These are phyloP conservation scores for Bettongia penicillata DNA, from an alignment of 2,113 vertebrate genomes.

Conservation along the genomic window DNA sequence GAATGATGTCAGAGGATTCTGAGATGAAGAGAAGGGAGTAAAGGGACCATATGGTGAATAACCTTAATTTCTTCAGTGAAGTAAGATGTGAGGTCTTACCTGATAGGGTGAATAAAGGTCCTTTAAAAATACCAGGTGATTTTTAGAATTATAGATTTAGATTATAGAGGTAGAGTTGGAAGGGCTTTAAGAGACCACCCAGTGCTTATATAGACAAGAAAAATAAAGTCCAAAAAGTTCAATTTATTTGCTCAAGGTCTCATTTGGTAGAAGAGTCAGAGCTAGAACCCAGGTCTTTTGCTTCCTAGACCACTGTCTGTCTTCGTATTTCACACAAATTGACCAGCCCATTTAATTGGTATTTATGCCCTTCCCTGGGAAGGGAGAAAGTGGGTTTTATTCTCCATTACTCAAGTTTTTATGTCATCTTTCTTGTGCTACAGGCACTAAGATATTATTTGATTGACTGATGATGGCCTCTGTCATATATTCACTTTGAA, in stretches of 20 bases:
- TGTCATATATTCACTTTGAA: background rate
- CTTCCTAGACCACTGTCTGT: background rate
- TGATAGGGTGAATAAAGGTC: background rate
- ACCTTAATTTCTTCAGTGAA: background rate
- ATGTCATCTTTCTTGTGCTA: background rate
- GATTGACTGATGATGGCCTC: background rate
- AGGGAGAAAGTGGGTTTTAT: background rate
- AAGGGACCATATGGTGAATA: background rate
- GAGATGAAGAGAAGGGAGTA: background rate
- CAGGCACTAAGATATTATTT: background rate
- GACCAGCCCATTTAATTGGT: background rate
- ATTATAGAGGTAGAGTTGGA: background rate
- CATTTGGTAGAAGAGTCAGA: background rate
- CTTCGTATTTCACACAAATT: background rate
- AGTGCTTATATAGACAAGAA: background rate
- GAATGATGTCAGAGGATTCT: background rate
- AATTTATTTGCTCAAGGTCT: background rate
- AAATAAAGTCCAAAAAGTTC: background rate
- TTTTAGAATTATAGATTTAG: background rate
- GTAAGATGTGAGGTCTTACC: too few relatives aligned
- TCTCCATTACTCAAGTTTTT: background rate
- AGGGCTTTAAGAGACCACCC: background rate
- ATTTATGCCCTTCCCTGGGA: background rate
- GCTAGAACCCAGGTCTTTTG: background rate
- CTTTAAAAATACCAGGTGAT: background rate